Base-by-base conservation (phyloP, 2,888 invertebrate genomes). In the Hydriomena furcata region DNA sequence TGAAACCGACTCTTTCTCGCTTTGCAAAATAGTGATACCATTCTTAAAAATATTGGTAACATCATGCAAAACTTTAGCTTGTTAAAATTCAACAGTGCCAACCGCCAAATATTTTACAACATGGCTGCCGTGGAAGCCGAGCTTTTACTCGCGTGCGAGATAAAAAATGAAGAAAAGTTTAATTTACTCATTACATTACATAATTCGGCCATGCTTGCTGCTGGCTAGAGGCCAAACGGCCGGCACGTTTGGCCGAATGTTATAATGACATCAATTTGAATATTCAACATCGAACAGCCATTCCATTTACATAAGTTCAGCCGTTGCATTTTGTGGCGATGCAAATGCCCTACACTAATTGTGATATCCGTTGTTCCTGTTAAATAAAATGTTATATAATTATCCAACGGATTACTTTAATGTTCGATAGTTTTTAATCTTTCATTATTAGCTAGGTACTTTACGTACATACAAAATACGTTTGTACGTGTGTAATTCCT, bases 241-340 rank as follows among this genome's bases (percentile, higher is more conserved):
- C 76, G 73, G 76, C 76, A 73, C 75, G 78, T 76, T 76, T 73
- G 79, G 80, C 75, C 86, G 81, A 85, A 87, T 84, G 87, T 88
- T 90, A 90, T 90, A 90, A 90, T 89, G 89, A 89, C 90, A 89
- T 90, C 86, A 88, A 87, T 89, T 89, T 89, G 88, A 90, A 90
- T 90, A 90, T 89, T 89, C 88, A 88, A 86, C 89, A 87, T 88
- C 73, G 87, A 87, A 84, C 87, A 79, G 83, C 84, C 75, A 85
- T 81, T 79, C 74, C 80, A 90, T 89, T 89, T 83, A 86, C 89
- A 89, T 90, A 87, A 87, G 88, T 87, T 85, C 80, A 85, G 76
- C 87, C 83, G 87, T 87, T 87, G 84, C 84, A 86, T 87, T 85
- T 85, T 81, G 86, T 85, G 71, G 79, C 79, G 73, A 77, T 84